These are phyloP conservation scores for Molanna angustata DNA, from an alignment of 2,888 invertebrate genomes.

Conservation along the genomic window DNA sequence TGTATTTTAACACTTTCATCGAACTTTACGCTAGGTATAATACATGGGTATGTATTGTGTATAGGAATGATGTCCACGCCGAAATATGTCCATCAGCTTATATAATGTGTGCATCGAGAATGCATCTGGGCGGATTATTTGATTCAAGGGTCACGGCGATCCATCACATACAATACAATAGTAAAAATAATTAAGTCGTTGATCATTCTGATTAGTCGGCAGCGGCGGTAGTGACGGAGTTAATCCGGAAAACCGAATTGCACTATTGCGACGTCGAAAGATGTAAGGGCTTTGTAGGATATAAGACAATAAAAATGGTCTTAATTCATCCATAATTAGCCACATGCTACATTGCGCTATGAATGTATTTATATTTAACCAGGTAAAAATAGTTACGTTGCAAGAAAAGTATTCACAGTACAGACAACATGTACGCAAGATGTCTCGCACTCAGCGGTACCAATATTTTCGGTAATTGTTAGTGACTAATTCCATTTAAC, in stretches of 20 bases:
- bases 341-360: conserved; percentile 22
- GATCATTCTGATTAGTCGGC: conserved; percentile 11
- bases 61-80: conserved; percentile 14
- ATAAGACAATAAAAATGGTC: conserved; percentile 20
- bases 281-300: conserved; percentile 14
- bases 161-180: conserved; percentile 10
- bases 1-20: conserved; percentile 26
- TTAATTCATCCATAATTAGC: conserved; percentile 22
- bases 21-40: no score
- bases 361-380: conserved; percentile 29
- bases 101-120: conserved; percentile 27
- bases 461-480: conserved; percentile 53
- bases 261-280: conserved; percentile 15
- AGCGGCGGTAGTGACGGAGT: conserved; percentile 23
- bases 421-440: conserved; percentile 56
- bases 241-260: conserved; percentile 21
- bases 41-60: conserved; percentile 13
- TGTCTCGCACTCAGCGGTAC: conserved; percentile 64
- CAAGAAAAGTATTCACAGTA: conserved; percentile 39
- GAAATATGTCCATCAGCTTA: conserved; percentile 18
- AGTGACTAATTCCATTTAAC: conserved; percentile 56
- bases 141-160: conserved; percentile 23
- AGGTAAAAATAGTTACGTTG: conserved; percentile 33
- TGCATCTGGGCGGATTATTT: conserved; percentile 20
- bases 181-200: conserved; percentile 16